These are phyloP conservation scores for Ardeotis arabs DNA, from an alignment of 2,113 vertebrate species.

Conservation along the genomic window DNA sequence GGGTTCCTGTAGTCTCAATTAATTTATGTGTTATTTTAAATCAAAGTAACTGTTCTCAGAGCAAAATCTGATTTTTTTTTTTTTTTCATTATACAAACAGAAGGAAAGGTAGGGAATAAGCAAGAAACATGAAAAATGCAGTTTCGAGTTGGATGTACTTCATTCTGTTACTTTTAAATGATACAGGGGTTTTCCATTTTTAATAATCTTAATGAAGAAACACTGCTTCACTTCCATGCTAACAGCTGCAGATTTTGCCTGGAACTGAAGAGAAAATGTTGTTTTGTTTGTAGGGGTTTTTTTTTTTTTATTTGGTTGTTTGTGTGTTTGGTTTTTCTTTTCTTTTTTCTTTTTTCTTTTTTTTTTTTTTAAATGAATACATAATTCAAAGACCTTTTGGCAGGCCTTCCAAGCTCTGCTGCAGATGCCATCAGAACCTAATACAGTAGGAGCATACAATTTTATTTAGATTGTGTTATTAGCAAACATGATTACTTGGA, in stretches of 20 bases:
- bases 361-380: too few relatives aligned
- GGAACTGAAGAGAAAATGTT: neutral
- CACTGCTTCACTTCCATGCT: neutral
- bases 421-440: neutral
- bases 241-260: neutral
- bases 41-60: neutral
- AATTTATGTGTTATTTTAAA: neutral
- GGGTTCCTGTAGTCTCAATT: neutral
- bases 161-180: neutral
- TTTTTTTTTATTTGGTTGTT: too few relatives aligned
- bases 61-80: neutral
- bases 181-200: rapidly evolving
- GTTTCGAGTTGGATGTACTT: neutral
- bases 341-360: too few relatives aligned
- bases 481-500: neutral
- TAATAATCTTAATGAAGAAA: neutral
- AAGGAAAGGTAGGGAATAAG: neutral
- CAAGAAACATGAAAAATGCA: neutral
- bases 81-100: neutral
- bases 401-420: neutral
- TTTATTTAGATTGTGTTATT: neutral
- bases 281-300: neutral
- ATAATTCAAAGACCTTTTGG: neutral
- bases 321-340: too few relatives aligned
- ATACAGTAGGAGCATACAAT: neutral